Evolutionary conservation across 2,888 invertebrate species (phyloP), one percentile per base, ranked within the genome.

Genomic region (Phragmatobia fuliginosa): DNA sequence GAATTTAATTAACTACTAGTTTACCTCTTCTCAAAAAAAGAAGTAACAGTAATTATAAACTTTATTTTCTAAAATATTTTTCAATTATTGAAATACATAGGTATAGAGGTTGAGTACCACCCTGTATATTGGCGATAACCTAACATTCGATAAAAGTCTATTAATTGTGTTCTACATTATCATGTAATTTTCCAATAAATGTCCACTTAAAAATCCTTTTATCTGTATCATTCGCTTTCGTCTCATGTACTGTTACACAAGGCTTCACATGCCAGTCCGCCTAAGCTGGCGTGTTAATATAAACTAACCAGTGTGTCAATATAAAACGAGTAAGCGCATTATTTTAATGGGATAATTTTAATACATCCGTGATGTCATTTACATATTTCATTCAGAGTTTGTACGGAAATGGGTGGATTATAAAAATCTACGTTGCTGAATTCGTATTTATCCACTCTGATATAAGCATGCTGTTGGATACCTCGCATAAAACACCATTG

Each of bases 401-500:
- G 28, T 65, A 33, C 32, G 64, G n/a, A 68, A 38, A 61, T 32
- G 66, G 28, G 59, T 59, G 68, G 28, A 70, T 67, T 60, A 49
- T 59, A 64, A 32, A 45, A 14, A 71, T 66, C 66, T 77, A 75
- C 64, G 45, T 65, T 67, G 36, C 21, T 41, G 73, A 75, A 70
- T 66, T 72, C 52, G 16, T 76, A 68, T 70, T 70, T 59, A 36
- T 25, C 56, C 33, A n/a, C 32, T 62, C 21, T 62, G 52, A 66
- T 62, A 18, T 75, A 41, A 71, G 71, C 63, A 73, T 80, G 73
- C 32, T 16, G 56, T 28, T 28, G 14, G 25, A 28, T 56, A 56
- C 14, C 28, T 68, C 56, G 60, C 67, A 73, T 71, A 66, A 69
- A 78, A 65, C 74, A 72, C 70, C 74, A 78, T 76, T 76, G 81